Evolutionary conservation across 64 coral and sea anemone genomes (phyloP), one percentile per base, ranked within the genome.

Genomic region (Astreopora myriophthalma): DNA sequence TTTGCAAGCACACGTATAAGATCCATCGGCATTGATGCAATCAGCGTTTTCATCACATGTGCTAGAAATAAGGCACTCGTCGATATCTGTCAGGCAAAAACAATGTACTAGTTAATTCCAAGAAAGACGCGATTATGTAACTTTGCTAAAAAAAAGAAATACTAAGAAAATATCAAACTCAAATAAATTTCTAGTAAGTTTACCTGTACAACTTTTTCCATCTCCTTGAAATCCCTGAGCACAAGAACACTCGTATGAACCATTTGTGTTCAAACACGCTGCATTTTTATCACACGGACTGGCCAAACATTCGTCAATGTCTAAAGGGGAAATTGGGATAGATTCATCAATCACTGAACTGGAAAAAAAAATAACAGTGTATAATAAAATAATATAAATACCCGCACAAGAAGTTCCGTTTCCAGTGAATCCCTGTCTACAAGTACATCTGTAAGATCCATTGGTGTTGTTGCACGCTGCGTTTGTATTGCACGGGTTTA

Each of bases 381-480:
- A 6, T 6, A 46, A 46, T 6, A 6, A 11, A 46, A 46, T 46
- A 46, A 46, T 6, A 46, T 46, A 46, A 46, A 46, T 44, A 94
- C 92, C 92, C 89, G 46, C 35, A 28, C 92, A 87, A 35, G 25
- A 23, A 32, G 20, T 51, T 2, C 85, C 85, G 17, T 87, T 34
- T 73, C 85, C 85, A 32, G 69, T 87, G 20, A 87, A 87, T 25
- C 86, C 86, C 13, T 75, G 25, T 28, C 75, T 75, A 88, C 86
- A 88, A 60, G 44, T 37, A 74, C 69, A 88, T 6, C 36, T 29
- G 34, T 86, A 71, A 8, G 66, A 94, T 2, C 86, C 86, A 14
- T 83, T 9, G 62, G 25, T 94, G 68, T 89, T 89, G 48, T 40
- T 82, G 8, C 92, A 94, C 12, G 44, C 67, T 5, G 92, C 92